Percentiles rank a stretch among this genome's conserved stretches.
phyloP scores from a whole-genome alignment of 2,797 vertebrate genomes.

The Harpagifer antarcticus region DNA sequence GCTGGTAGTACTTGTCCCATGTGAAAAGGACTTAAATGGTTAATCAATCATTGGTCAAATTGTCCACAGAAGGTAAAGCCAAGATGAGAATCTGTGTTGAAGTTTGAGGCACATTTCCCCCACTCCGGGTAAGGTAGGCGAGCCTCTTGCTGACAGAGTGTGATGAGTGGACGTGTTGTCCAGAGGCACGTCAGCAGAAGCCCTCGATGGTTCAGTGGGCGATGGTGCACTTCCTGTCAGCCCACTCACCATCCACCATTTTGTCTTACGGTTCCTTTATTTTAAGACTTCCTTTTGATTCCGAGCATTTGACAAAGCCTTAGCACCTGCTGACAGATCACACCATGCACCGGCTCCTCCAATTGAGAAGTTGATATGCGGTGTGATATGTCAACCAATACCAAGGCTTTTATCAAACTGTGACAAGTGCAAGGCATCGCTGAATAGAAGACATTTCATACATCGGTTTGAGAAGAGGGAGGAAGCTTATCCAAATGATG shows the following conservation, averaged over 20 bases:
- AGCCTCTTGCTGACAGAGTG: slow-evolving; percentile 65
- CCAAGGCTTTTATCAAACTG: slow-evolving; percentile 71
- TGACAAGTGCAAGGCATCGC: slow-evolving; percentile 50
- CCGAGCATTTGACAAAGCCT: slow-evolving; percentile 77
- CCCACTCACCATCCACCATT: slow-evolving; percentile 70
- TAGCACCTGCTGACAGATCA: slow-evolving; percentile 81
- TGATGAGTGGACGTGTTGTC: slow-evolving; percentile 69
- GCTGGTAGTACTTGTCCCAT: too few relatives aligned
- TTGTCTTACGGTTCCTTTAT: slow-evolving; percentile 71
- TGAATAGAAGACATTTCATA: slow-evolving; percentile 61
- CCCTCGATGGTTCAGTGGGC: slow-evolving; percentile 60
- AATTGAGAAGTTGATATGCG: slow-evolving; percentile 76
- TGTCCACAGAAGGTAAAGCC: slow-evolving; percentile 23
- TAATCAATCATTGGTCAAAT: slow-evolving; percentile 27
- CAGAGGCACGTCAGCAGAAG: slow-evolving; percentile 61
- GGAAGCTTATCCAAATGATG: slow-evolving; percentile 47
- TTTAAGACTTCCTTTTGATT: slow-evolving; percentile 74
- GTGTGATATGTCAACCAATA: slow-evolving; percentile 75
- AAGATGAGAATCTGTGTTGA: slow-evolving; percentile 16
- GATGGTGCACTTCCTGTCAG: slow-evolving; percentile 72
- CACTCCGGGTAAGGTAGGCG: slow-evolving; percentile 26
- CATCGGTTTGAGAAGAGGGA: slow-evolving; percentile 23
- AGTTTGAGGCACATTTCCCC: slow-evolving; percentile 21
- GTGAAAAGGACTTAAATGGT: not conserved
- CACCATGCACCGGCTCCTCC: slow-evolving; percentile 73